phyloP scores from a whole-genome alignment of 2,797 vertebrate genomes.

The Thamnophis elegans region DNA sequence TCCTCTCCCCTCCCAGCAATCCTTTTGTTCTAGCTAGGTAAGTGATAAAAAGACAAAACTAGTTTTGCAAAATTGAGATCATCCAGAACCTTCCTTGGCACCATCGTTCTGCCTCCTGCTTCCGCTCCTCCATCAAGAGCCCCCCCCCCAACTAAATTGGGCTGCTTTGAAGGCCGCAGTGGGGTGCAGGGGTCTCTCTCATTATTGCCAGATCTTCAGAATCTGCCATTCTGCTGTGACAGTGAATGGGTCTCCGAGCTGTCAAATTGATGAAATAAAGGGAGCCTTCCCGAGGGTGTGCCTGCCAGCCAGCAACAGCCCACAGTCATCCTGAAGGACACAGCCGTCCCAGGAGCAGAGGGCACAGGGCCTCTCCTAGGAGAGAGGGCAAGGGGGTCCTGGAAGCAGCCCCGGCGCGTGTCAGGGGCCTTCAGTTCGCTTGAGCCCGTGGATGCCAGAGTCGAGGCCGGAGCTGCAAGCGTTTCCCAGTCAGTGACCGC shows the following conservation, averaged over 20 bases:
- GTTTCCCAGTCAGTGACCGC: no score
- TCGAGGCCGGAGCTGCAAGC: no score
- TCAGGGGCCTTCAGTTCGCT: background rate
- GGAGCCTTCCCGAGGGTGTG: background rate
- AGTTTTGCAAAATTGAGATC: constrained; percentile 49
- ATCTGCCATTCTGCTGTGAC: background rate
- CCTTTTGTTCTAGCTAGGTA: constrained; percentile 42
- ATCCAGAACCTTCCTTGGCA: background rate
- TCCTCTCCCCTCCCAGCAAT: background rate
- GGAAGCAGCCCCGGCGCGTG: background rate
- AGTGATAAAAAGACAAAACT: constrained; percentile 65
- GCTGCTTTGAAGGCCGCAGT: background rate
- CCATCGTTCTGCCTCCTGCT: background rate
- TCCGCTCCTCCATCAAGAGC: background rate
- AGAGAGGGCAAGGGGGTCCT: background rate
- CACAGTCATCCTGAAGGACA: background rate
- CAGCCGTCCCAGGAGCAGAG: background rate
- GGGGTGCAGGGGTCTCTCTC: background rate
- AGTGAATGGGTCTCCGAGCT: background rate
- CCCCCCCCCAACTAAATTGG: background rate
- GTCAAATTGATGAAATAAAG: background rate
- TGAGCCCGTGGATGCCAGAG: background rate
- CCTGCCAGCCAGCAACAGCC: background rate
- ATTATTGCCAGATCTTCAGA: background rate
- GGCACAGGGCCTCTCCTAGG: background rate